Conservation (phyloP, 2,888 invertebrate genomes). For the Drymonia ruficornis region DNA sequence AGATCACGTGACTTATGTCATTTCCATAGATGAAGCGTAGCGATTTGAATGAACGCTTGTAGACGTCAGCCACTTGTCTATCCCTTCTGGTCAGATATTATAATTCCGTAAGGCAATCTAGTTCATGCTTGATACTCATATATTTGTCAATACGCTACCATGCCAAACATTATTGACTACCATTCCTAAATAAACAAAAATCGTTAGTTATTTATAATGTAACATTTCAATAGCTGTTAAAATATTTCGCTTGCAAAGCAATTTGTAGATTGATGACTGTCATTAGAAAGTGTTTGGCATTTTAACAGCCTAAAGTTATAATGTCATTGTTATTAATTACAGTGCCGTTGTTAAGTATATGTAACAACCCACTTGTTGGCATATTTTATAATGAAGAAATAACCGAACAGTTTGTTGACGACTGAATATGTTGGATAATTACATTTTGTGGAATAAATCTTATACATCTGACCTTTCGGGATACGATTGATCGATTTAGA, state of each 20-base stretch:
- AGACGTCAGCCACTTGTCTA: too few species aligned
- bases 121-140: too few species aligned
- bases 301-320: slow-evolving; percentile 29
- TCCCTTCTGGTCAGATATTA: too few species aligned
- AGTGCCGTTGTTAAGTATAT: slow-evolving; percentile 24
- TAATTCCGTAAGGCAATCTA: too few species aligned
- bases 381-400: slow-evolving; percentile 14
- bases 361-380: slow-evolving; percentile 15
- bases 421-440: background rate
- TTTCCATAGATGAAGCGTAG: too few species aligned
- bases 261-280: slow-evolving; percentile 4
- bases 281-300: slow-evolving; percentile 30
- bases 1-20: too few species aligned
- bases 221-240: slow-evolving; percentile 25
- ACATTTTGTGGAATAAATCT: background rate
- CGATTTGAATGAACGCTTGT: too few species aligned
- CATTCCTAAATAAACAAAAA: too few species aligned
- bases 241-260: slow-evolving; percentile 34
- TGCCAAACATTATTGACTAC: too few species aligned
- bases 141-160: too few species aligned
- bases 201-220: background rate
- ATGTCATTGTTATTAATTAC: slow-evolving; percentile 44
- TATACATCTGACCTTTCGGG: background rate
- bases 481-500: background rate
- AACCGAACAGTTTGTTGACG: slow-evolving; percentile 1